These are phyloP conservation scores for Alexandromys oeconomus DNA, from an alignment of 2,797 vertebrate species.

Conservation along the genomic window DNA sequence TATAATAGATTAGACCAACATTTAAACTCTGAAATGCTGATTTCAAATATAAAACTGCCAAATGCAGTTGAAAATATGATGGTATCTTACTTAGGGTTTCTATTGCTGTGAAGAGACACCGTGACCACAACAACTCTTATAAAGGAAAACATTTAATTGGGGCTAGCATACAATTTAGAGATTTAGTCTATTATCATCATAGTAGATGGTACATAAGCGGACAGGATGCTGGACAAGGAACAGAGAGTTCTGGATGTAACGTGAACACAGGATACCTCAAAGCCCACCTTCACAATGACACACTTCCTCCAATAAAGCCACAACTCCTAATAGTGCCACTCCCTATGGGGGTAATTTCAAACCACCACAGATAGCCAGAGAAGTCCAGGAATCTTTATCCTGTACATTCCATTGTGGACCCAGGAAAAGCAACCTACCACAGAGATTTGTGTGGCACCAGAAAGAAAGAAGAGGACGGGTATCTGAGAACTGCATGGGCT, in stretches of 20 bases:
- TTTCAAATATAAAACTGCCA: conserved; percentile 12
- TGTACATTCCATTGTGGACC: not conserved
- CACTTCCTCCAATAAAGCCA: not conserved
- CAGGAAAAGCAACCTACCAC: not conserved
- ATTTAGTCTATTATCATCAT: not conserved
- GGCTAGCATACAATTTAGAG: not conserved
- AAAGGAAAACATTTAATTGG: not conserved
- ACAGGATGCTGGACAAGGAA: not conserved
- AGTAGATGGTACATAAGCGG: not conserved
- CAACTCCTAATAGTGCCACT: not conserved
- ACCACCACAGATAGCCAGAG: not conserved
- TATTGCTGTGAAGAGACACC: not conserved
- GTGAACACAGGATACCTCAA: not conserved
- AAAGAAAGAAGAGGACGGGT: not conserved
- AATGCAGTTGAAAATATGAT: not conserved
- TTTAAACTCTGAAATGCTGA: not conserved
- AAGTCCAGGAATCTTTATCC: not conserved
- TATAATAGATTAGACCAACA: not conserved
- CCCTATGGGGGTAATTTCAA: not conserved
- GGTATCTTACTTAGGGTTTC: not conserved
- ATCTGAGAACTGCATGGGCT: not conserved
- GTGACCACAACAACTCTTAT: not conserved
- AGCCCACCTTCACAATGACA: not conserved
- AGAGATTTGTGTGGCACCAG: not conserved
- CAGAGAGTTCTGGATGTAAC: not conserved